A percentile compares a stretch with the other conserved stretches of the same genome.
Evolutionary conservation across 2,797 vertebrate genomes (phyloP).

Genomic region (Eidolon dupreanum): DNA sequence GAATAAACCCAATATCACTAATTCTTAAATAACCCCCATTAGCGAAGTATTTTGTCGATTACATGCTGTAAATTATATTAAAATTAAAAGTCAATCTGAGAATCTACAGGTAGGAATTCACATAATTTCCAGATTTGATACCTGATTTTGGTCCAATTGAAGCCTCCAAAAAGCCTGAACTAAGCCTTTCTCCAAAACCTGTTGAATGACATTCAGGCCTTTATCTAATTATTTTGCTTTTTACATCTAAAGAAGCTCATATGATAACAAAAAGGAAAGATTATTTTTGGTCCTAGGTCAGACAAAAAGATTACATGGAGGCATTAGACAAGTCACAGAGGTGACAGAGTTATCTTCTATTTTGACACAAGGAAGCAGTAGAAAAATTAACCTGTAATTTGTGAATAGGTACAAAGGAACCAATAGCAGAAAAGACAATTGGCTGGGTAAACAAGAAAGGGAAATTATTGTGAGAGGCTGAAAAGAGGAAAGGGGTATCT

Average conservation of each 20-base stretch:
- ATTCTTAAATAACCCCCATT: neutral
- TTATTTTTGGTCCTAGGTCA: neutral
- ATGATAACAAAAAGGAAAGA: neutral
- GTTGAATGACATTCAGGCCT: neutral
- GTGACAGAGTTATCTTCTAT: neutral
- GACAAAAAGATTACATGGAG: neutral
- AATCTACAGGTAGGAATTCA: neutral
- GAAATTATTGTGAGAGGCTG: neutral
- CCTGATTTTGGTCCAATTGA: neutral
- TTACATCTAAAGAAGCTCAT: neutral
- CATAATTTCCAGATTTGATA: neutral
- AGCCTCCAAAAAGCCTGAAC: neutral
- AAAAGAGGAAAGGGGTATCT: neutral
- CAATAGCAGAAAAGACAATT: neutral
- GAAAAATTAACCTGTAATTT: neutral
- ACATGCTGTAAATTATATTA: neutral
- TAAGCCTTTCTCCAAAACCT: neutral
- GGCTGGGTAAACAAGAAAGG: neutral
- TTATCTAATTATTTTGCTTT: neutral
- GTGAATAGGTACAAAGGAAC: neutral
- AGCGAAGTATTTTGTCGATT: neutral
- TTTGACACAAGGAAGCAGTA: neutral
- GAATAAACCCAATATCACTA: neutral
- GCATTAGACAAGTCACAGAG: neutral
- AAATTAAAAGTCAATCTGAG: neutral